Conservation (phyloP, 1,140 invertebrate species). For the Drosophila grimshawi region DNA sequence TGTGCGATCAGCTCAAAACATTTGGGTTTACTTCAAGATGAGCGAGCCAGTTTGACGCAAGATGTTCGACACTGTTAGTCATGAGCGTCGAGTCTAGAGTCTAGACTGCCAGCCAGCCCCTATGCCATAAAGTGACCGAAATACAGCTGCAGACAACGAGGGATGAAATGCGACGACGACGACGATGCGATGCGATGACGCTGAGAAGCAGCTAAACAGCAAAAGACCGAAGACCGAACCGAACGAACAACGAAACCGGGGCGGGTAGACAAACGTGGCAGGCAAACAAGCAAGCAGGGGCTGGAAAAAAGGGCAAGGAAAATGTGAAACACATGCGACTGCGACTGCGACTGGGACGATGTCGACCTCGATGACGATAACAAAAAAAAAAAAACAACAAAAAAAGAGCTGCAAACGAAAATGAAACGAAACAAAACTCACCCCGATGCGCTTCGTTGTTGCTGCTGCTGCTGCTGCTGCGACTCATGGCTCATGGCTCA, state of each 20-base stretch:
- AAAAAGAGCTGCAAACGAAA: constrained; percentile 52
- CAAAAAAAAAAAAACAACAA: constrained; percentile 35
- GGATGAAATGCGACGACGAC: constrained; percentile 65
- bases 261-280: constrained; percentile 18
- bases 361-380: constrained; percentile 75
- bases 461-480: constrained; percentile 1
- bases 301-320: constrained; percentile 65
- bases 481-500: constrained; percentile 11
- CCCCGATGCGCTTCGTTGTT: constrained; percentile 41
- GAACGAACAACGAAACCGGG: constrained; percentile 13
- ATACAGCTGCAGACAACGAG: constrained; percentile 73
- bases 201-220: constrained; percentile 9
- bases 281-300: constrained; percentile 30
- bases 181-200: constrained; percentile 15
- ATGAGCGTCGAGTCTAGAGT: constrained; percentile 41
- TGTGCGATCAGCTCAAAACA: neutral
- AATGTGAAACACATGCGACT: constrained; percentile 81
- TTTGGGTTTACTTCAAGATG: constrained; percentile 12
- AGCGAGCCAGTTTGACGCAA: constrained; percentile 21
- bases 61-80: constrained; percentile 42
- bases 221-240: neutral
- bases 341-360: constrained; percentile 42
- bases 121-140: constrained; percentile 56
- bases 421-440: constrained; percentile 65
- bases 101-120: constrained; percentile 48